These are phyloP conservation scores for Eriocheir sinensis DNA, from an alignment of 1,140 invertebrate species.

Conservation along the genomic window DNA sequence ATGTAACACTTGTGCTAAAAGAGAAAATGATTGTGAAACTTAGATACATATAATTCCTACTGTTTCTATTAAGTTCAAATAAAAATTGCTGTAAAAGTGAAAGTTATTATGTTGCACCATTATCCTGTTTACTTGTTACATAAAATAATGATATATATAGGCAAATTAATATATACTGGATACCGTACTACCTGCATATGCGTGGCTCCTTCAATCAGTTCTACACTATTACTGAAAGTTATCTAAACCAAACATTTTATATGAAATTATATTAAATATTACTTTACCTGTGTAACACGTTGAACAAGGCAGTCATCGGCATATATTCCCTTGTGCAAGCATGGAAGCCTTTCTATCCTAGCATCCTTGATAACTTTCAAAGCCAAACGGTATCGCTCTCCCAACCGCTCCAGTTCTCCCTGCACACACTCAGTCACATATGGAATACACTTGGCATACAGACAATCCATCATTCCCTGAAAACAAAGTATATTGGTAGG, in stretches of 20 bases:
- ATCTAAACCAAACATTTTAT: too few species aligned
- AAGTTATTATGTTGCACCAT: not conserved
- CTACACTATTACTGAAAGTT: not conserved
- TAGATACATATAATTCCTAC: not conserved
- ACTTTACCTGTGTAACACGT: constrained; percentile 91
- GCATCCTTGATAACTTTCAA: constrained; percentile 98
- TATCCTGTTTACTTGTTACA: not conserved
- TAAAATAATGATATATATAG: not conserved
- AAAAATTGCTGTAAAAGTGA: too few species aligned
- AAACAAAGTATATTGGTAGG: too few species aligned
- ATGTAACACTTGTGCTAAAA: constrained; percentile 99
- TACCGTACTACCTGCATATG: too few species aligned
- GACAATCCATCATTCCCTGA: constrained; percentile 99
- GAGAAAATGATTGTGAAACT: constrained; percentile 78
- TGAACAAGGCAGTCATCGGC: constrained; percentile 99
- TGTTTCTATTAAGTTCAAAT: too few species aligned
- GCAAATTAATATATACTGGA: too few species aligned
- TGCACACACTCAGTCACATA: constrained; percentile 99
- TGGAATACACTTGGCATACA: constrained; percentile 99
- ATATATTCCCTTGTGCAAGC: constrained; percentile 99
- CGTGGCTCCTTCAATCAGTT: too few species aligned
- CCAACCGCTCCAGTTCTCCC: constrained; percentile 99
- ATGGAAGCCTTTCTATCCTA: constrained; percentile 95
- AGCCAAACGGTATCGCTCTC: constrained; percentile 96
- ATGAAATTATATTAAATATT: not conserved